Base-by-base conservation (phyloP, 2,888 invertebrate species). In the Sarcophaga carnaria region DNA sequence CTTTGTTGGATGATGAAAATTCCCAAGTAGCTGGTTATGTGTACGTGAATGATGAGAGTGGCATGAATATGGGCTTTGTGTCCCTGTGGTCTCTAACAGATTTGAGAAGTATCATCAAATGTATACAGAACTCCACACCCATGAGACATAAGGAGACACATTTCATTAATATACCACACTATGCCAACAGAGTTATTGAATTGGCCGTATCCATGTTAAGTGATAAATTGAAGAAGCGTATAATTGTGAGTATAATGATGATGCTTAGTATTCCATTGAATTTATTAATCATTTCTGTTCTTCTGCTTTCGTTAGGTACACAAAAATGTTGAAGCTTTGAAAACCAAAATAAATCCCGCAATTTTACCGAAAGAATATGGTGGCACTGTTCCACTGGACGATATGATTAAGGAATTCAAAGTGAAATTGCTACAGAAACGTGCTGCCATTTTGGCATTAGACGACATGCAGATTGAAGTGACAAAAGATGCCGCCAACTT, bases 71-170 rank as follows among this genome's bases (percentile, higher is more conserved):
- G 96, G 96, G 97, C 0, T 97, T 97, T 89, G 95, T 97, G 59
- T 96, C 96, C 87, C 94, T 97, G 27, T 97, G 97, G 97, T 96
- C 97, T 0, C 94, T 97, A 45, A 96, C 95, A 54, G 97, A 97
- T 90, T 95, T 97, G 78, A 94, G 96, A 80, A 95, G 96, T 90
- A 96, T 97, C 94, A 94, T 97, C 59, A 96, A 96, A 90, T 97
- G 96, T 91, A 96, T 97, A 91, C 97, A 97, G 95, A 97, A 97
- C 92, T 97, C 97, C 2, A 96, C 97, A 22, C 98, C 98, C 3
- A 97, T 98, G 96, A 94, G 98, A 27, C 98, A 98, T 93, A 98
- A 98, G 93, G 95, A 96, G 89, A 97, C 97, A 0, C 97, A 98
- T 92, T 97, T 98, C 91, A 94, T 98, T 83, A 97, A 97, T 92